phyloP scores from a whole-genome alignment of 2,113 vertebrate genomes.

The Burhinus bistriatus region DNA sequence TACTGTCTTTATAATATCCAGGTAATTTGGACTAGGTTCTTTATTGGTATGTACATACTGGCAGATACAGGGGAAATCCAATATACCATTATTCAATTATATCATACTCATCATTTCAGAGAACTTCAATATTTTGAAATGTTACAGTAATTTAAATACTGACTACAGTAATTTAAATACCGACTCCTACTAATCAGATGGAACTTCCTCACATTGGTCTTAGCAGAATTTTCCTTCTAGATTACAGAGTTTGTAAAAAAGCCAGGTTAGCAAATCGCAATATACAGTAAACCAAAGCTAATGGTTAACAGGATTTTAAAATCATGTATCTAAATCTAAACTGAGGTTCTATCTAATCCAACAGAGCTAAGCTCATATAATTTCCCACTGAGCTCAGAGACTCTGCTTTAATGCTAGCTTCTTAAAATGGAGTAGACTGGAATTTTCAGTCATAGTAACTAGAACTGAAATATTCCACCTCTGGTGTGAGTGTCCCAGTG shows the following conservation, averaged over 20 bases:
- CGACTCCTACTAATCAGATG: background rate
- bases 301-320: background rate
- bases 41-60: background rate
- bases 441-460: background rate
- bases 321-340: background rate
- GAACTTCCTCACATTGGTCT: background rate
- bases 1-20: background rate
- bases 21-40: background rate
- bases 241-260: background rate
- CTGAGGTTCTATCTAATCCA: background rate
- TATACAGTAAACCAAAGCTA: background rate
- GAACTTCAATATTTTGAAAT: background rate
- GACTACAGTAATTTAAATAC: background rate
- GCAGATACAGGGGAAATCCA: background rate
- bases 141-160: background rate
- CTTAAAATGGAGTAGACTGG: constrained; percentile 4
- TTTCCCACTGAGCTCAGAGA: background rate
- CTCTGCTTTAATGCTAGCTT: background rate
- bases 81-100: background rate
- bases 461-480: background rate
- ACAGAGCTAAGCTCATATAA: background rate
- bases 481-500: background rate
- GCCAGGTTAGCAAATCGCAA: background rate
- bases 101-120: background rate
- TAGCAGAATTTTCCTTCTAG: background rate